A percentile compares a stretch with the other conserved stretches of the same genome.
Conservation (phyloP, 1,140 invertebrate species). For the Leptestheria dahalacensis region DNA sequence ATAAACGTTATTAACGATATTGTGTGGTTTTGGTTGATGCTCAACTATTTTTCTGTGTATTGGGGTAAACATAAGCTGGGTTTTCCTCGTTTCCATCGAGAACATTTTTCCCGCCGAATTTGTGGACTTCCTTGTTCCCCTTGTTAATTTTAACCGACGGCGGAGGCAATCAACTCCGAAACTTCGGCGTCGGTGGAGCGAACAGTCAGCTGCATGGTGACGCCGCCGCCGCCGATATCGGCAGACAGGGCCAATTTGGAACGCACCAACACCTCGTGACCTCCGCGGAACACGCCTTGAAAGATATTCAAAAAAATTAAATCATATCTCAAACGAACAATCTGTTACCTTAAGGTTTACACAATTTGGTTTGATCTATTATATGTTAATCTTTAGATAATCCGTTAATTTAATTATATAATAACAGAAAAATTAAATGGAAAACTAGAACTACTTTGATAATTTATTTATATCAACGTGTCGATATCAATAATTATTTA, state of each 20-base stretch:
- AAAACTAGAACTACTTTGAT: no score
- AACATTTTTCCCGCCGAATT: background rate
- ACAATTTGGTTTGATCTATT: no score
- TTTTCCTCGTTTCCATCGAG: background rate
- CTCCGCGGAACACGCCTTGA: constrained; percentile 67
- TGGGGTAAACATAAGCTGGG: background rate
- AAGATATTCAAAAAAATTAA: constrained; percentile 9
- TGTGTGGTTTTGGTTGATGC: no score
- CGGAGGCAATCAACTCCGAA: constrained; percentile 69
- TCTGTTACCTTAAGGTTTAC: no score
- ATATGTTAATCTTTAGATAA: no score
- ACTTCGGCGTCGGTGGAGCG: constrained; percentile 39
- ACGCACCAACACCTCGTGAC: constrained; percentile 71
- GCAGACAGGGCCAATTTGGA: constrained; percentile 63
- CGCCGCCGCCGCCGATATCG: constrained; percentile 61
- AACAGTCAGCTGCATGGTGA: constrained; percentile 52
- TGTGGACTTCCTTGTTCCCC: background rate
- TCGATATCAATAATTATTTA: no score
- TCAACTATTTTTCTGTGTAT: no score
- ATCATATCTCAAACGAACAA: constrained; percentile 3
- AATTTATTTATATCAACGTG: no score
- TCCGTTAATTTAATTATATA: no score
- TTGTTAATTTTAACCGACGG: constrained; percentile 50
- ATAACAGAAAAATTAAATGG: no score
- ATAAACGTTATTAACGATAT: no score